Evolutionary conservation across 2,113 vertebrate species (phyloP).

Genomic region (Synchiropus splendidus): DNA sequence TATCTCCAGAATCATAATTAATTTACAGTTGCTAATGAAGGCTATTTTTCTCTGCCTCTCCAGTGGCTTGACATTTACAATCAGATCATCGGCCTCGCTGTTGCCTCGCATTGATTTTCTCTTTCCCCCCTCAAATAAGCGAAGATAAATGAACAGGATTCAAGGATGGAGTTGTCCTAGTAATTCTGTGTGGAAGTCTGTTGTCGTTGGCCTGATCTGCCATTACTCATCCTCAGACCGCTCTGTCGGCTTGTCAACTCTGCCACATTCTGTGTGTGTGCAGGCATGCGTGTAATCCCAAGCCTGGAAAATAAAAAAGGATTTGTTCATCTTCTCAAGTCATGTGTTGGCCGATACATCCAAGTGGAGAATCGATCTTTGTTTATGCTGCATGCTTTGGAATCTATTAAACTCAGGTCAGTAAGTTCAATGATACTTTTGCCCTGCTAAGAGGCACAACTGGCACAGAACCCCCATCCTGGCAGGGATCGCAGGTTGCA

Average conservation of each 20-base stretch:
- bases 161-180: no score
- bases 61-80: no score
- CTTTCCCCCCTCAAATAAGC: no score
- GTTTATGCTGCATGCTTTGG: no score
- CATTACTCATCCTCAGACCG: conserved; percentile 54
- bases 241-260: conserved; percentile 27
- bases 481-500: conserved; percentile 7
- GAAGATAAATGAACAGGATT: no score
- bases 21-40: no score
- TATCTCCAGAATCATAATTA: no score
- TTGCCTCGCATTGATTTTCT: no score
- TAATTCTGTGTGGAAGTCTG: conserved; percentile 8
- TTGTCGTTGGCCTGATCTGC: conserved; percentile 51
- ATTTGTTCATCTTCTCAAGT: conserved; percentile 15
- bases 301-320: background rate
- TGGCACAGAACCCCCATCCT: conserved; percentile 17
- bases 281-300: conserved; percentile 27
- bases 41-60: no score
- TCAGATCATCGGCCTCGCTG: no score
- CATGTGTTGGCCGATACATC: conserved; percentile 1
- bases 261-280: conserved; percentile 39
- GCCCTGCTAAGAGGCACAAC: conserved; percentile 1
- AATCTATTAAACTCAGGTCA: conserved; percentile 2
- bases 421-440: conserved; percentile 4
- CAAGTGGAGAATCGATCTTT: background rate